phyloP scores from a whole-genome alignment of 2,113 vertebrate species.

The Lampris megalopsis region DNA sequence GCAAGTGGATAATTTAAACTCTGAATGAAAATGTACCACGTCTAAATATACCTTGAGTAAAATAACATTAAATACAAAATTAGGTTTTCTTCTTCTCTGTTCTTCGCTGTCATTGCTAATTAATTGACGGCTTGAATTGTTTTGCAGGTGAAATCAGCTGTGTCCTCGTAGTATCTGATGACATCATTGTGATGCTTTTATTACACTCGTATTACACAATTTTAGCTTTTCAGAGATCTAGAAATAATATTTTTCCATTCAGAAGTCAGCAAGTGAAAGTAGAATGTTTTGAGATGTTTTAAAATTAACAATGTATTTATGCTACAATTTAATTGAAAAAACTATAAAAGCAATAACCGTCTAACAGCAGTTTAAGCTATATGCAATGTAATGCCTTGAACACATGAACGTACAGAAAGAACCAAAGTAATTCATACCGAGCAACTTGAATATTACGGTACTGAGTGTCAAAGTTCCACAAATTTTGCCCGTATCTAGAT shows the following conservation, averaged over 20 bases:
- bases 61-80: background rate
- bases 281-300: background rate
- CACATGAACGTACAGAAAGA: background rate
- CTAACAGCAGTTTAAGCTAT: too few relatives aligned
- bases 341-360: too few relatives aligned
- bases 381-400: background rate
- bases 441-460: background rate
- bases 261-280: too few relatives aligned
- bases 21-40: too few relatives aligned
- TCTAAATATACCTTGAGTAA: background rate
- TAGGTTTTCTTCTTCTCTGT: too few relatives aligned
- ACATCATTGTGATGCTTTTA: background rate
- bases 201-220: too few relatives aligned
- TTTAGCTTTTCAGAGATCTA: too few relatives aligned
- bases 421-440: background rate
- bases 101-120: too few relatives aligned
- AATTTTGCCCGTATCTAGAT: background rate
- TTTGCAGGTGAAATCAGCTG: background rate
- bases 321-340: too few relatives aligned
- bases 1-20: background rate
- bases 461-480: conserved; percentile 1
- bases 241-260: too few relatives aligned
- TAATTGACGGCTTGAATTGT: too few relatives aligned
- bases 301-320: too few relatives aligned
- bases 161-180: background rate